Conservation (phyloP, 2,888 invertebrate genomes). For the Himalopsyche tibetana region DNA sequence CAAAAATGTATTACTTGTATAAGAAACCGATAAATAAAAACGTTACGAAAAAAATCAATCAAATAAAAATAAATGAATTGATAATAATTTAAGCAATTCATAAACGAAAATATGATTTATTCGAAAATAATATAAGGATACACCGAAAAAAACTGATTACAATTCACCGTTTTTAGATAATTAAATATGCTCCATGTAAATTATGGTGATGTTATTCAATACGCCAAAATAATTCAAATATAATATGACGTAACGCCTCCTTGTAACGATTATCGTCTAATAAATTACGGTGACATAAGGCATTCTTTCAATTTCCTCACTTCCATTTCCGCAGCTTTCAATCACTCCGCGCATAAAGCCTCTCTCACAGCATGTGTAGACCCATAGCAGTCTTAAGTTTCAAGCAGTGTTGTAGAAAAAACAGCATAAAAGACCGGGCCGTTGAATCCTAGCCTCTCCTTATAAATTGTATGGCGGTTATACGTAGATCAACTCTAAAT, state of each 20-base stretch:
- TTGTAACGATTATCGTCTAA: constrained; percentile 32
- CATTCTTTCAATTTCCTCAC: constrained; percentile 46
- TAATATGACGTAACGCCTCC: constrained; percentile 37
- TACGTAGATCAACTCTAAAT: no score
- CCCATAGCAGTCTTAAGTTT: no score
- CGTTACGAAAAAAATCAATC: no score
- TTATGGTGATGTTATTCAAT: constrained; percentile 40
- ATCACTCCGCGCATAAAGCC: constrained; percentile 14
- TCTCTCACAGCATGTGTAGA: not conserved
- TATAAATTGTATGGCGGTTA: no score
- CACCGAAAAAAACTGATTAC: constrained; percentile 1
- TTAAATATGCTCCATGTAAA: not conserved
- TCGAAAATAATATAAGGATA: not conserved
- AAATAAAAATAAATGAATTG: no score
- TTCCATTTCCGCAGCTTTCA: constrained; percentile 56
- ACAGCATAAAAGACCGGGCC: no score
- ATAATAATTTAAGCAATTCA: no score
- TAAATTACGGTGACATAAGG: constrained; percentile 43
- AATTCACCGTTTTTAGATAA: constrained; percentile 22
- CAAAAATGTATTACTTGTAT: no score
- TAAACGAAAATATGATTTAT: not conserved
- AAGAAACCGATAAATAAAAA: no score
- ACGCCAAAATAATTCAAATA: constrained; percentile 35
- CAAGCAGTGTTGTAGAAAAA: no score
- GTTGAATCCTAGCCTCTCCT: no score